These are phyloP conservation scores for Eulemur rufifrons DNA, from an alignment of 2,113 vertebrate genomes.

Conservation along the genomic window DNA sequence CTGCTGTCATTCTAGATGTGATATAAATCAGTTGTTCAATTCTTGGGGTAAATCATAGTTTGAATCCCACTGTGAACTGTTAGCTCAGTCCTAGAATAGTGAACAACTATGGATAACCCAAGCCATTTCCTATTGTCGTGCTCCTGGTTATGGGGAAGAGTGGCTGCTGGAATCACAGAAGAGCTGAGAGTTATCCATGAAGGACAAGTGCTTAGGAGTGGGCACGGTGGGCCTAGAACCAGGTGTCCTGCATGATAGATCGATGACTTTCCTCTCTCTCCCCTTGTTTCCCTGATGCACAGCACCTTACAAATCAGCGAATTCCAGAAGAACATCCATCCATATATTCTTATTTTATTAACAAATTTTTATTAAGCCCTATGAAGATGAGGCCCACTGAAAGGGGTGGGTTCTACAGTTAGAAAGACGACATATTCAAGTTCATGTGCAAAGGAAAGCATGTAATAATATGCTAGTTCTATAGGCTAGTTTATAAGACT, in stretches of 20 bases:
- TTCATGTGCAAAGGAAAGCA: background rate
- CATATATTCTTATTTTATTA: slow-evolving; percentile 27
- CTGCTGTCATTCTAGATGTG: background rate
- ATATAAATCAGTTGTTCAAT: background rate
- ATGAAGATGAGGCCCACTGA: background rate
- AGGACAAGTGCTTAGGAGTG: background rate
- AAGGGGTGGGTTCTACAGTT: background rate
- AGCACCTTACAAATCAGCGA: background rate
- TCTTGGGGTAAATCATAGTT: background rate
- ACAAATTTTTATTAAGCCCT: background rate
- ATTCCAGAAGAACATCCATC: background rate
- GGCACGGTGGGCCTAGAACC: background rate
- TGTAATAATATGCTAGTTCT: background rate
- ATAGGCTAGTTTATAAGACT: background rate
- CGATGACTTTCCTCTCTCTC: background rate
- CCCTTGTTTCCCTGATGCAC: background rate
- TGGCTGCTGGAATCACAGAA: background rate
- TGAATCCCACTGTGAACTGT: background rate
- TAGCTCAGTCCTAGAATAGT: background rate
- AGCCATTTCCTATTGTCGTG: background rate
- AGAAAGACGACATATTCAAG: background rate
- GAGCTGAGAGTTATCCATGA: background rate
- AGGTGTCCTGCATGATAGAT: background rate
- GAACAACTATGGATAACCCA: background rate
- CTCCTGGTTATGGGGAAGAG: background rate